phyloP scores from a whole-genome alignment of 2,113 vertebrate species.

The Scolopax mira region DNA sequence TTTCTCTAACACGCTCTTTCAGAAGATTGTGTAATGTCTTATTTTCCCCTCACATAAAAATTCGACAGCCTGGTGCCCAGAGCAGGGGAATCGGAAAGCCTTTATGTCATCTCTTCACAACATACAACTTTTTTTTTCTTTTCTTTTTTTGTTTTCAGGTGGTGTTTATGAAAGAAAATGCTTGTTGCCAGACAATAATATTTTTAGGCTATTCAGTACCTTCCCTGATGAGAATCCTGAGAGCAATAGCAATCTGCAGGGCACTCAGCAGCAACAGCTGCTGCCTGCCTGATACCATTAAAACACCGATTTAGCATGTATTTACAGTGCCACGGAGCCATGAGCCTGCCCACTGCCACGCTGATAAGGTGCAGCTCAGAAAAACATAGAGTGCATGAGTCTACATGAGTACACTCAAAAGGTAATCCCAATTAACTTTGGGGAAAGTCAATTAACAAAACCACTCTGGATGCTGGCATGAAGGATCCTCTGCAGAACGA shows the following conservation, averaged over 20 bases:
- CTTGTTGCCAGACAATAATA: background rate
- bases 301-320: background rate
- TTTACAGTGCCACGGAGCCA: background rate
- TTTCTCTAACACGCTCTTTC: background rate
- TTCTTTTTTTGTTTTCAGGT: background rate
- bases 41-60: background rate
- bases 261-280: constrained; percentile 29
- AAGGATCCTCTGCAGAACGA: background rate
- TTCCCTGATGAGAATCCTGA: background rate
- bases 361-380: background rate
- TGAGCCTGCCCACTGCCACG: background rate
- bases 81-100: background rate
- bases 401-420: background rate
- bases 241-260: background rate
- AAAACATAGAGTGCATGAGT: rapidly evolving
- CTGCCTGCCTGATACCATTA: background rate
- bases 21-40: background rate
- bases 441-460: background rate
- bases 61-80: background rate
- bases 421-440: background rate
- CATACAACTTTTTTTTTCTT: background rate
- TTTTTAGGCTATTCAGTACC: background rate
- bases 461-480: background rate
- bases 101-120: background rate
- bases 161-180: background rate